A percentile compares a stretch with the other conserved stretches of the same genome.
Conservation (phyloP, 2,888 invertebrate species). For the Lacanobia wlatinum region DNA sequence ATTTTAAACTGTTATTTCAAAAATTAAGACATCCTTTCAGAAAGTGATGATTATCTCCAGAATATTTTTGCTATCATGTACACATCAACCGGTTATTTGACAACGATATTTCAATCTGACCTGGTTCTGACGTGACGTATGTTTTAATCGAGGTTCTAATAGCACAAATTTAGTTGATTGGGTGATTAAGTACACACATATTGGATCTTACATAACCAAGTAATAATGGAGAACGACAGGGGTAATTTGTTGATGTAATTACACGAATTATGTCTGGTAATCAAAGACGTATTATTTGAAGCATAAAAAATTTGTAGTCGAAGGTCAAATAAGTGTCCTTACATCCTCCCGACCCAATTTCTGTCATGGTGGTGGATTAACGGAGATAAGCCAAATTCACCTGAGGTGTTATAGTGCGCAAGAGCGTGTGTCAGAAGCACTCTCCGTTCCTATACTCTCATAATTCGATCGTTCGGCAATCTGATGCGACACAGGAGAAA, state of each 20-base stretch:
- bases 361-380: too few species aligned
- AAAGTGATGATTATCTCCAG: neutral
- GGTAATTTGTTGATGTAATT: slow-evolving; percentile 46
- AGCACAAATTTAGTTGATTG: slow-evolving; percentile 55
- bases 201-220: slow-evolving; percentile 28
- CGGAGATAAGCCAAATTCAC: neutral
- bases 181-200: slow-evolving; percentile 50
- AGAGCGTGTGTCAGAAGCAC: neutral
- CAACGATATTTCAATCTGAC: slow-evolving; percentile 36
- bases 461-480: neutral
- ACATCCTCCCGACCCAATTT: too few species aligned
- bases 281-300: slow-evolving; percentile 1
- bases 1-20: neutral
- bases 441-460: neutral
- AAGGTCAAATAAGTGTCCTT: slow-evolving; percentile 3
- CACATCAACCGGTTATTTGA: neutral
- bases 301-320: neutral
- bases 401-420: neutral
- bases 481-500: neutral
- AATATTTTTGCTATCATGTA: neutral
- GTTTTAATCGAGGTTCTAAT: slow-evolving; percentile 41
- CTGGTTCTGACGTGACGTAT: slow-evolving; percentile 33
- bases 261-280: slow-evolving; percentile 17
- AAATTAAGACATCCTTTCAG: neutral
- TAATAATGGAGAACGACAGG: slow-evolving; percentile 30